Evolutionary conservation across 1,140 invertebrate genomes (phyloP).

Genomic region (Apis dorsata): DNA sequence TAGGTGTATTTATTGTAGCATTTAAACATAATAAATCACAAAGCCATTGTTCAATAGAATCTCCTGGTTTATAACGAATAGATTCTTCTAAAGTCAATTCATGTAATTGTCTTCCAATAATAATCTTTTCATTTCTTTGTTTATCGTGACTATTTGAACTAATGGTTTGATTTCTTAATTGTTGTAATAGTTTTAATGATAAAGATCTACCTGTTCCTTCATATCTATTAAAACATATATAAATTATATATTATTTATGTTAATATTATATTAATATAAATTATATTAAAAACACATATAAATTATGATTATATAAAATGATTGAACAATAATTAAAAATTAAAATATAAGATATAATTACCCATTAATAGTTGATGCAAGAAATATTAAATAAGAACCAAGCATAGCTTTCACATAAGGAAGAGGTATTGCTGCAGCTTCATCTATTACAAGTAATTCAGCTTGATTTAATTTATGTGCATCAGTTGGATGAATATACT

Average conservation of each 20-base stretch:
- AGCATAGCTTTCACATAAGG: slow-evolving; percentile 94
- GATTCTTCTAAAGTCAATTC: slow-evolving; percentile 93
- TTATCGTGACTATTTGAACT: slow-evolving; percentile 77
- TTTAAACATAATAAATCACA: slow-evolving; percentile 96
- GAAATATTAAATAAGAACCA: slow-evolving; percentile 96
- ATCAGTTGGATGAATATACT: slow-evolving; percentile 97
- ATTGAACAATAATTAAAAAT: background rate
- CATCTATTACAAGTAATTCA: slow-evolving; percentile 98
- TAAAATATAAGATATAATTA: slow-evolving; percentile 62
- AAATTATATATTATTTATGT: background rate
- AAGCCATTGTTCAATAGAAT: slow-evolving; percentile 95
- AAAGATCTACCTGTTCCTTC: slow-evolving; percentile 98
- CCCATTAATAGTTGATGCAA: slow-evolving; percentile 98
- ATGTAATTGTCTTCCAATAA: slow-evolving; percentile 78
- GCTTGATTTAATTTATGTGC: slow-evolving; percentile 93
- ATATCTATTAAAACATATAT: slow-evolving; percentile 82
- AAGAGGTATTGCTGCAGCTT: slow-evolving; percentile 98
- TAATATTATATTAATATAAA: no score
- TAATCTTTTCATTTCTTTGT: slow-evolving; percentile 73
- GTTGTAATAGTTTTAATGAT: slow-evolving; percentile 96
- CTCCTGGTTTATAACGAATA: slow-evolving; percentile 94
- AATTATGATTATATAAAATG: background rate
- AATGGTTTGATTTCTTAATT: slow-evolving; percentile 86
- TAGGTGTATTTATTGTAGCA: slow-evolving; percentile 84
- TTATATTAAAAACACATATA: slow-evolving; percentile 10